Evolutionary conservation across 2,888 invertebrate genomes (phyloP), one percentile per base, ranked within the genome.

Genomic region (Lasioglossum pauxillum): DNA sequence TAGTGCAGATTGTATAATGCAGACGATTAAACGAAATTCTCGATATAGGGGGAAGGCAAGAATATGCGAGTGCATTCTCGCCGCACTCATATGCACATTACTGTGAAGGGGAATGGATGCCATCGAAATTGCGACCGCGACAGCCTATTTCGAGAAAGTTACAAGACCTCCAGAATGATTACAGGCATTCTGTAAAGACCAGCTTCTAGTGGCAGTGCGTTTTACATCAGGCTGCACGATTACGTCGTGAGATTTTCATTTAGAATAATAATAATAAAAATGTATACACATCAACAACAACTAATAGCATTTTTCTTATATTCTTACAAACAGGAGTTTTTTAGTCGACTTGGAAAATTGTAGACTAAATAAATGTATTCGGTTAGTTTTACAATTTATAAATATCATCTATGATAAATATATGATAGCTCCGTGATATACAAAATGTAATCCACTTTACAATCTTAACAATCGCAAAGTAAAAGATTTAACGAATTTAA

Each of bases 71-170:
- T 60, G 60, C 71, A 82, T 46, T 44, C 75, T 49, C 49, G 57
- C 27, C 16, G 72, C 60, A 73, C 12, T 19, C 76, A 14, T 53
- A 31, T 16, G 53, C 49, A n/a, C 57, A 49, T 49, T 53, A 60
- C 44, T 27, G 67, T 49, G n/a, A 23, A 83, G 77, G 75, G 74
- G 64, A 75, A 67, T 75, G 67, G 41, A 76, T 85, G 72, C 84
- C 85, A 84, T 83, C 64, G 79, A 80, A 83, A 83, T 85, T 73
- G 73, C 76, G 85, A 76, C 83, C 84, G 75, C 83, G 83, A 53
- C 78, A 83, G 75, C 84, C 85, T 85, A 85, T 84, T 83, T 85
- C 76, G 85, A 85, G 85, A 85, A 85, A 85, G 83, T 80, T 83
- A 79, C 79, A 85, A 57, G 85, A 85, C 74, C 57, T 82, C 67